Evolutionary conservation across 2,888 invertebrate genomes (phyloP).

Genomic region (Cheilosia impressa): DNA sequence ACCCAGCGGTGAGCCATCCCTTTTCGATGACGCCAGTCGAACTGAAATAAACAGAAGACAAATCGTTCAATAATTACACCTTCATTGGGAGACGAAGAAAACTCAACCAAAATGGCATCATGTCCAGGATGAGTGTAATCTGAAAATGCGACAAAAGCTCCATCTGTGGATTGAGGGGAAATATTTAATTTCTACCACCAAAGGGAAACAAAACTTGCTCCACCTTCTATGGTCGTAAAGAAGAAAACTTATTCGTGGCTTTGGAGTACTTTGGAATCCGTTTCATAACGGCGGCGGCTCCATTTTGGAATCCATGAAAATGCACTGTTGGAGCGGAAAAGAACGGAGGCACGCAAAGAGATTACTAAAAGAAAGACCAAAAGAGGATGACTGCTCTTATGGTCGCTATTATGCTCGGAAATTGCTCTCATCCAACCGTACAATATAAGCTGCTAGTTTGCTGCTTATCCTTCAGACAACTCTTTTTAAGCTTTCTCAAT

Average conservation of each 20-base stretch:
- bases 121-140: background rate
- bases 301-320: conserved; percentile 46
- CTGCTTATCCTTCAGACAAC: conserved; percentile 67
- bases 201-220: conserved; percentile 11
- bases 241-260: conserved; percentile 2
- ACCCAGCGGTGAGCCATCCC: conserved; percentile 72
- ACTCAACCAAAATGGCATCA: conserved; percentile 9
- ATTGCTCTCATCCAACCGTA: conserved; percentile 36
- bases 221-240: background rate
- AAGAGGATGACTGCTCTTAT: conserved; percentile 51
- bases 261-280: conserved; percentile 22
- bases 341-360: conserved; percentile 1
- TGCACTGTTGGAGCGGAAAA: conserved; percentile 37
- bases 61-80: background rate
- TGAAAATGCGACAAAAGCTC: conserved; percentile 24
- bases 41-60: conserved; percentile 68
- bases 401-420: conserved; percentile 55
- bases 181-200: background rate
- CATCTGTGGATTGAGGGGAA: background rate
- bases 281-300: conserved; percentile 31
- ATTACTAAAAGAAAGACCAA: conserved; percentile 7
- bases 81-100: background rate
- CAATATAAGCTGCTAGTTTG: conserved; percentile 73
- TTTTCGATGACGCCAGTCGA: conserved; percentile 65
- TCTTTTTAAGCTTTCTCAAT: conserved; percentile 56